phyloP scores from a whole-genome alignment of 2,888 invertebrate genomes.

The Drosophila pseudotalamancana region DNA sequence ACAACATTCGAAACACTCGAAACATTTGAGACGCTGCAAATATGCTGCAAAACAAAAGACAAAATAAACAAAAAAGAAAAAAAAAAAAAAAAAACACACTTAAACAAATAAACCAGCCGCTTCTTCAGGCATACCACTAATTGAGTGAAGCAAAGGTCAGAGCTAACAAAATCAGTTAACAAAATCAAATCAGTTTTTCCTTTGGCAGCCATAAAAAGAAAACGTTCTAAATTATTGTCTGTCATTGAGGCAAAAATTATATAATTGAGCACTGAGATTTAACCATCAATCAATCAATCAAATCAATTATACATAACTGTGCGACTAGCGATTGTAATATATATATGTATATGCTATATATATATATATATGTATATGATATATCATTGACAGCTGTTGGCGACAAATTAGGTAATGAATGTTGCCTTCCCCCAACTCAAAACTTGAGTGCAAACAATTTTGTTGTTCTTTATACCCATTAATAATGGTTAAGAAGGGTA shows the following conservation, averaged over 20 bases:
- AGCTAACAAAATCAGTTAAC: conserved; percentile 12
- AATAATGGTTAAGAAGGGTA: too few species aligned
- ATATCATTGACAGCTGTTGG: conserved; percentile 46
- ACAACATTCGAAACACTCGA: conserved; percentile 29
- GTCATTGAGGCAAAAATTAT: conserved; percentile 61
- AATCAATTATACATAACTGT: conserved; percentile 11
- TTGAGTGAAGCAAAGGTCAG: conserved; percentile 40
- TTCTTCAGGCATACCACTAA: conserved; percentile 15
- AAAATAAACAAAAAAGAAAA: background rate
- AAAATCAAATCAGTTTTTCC: conserved; percentile 13
- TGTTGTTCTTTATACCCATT: too few species aligned
- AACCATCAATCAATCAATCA: conserved; percentile 23
- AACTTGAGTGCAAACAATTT: conserved; percentile 7
- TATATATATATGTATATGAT: conserved; percentile 22
- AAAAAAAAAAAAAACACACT: background rate
- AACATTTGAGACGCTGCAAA: conserved; percentile 23
- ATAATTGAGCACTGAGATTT: conserved; percentile 32
- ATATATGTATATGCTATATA: background rate
- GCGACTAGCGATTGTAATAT: background rate
- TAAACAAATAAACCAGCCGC: conserved; percentile 3
- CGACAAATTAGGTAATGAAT: conserved; percentile 60
- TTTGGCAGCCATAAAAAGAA: conserved; percentile 48
- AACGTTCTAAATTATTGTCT: conserved; percentile 59
- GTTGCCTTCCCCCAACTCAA: conserved; percentile 8
- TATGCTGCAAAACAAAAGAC: conserved; percentile 5